Conservation (phyloP, 2,113 vertebrate genomes). For the Platysteira castanea region DNA sequence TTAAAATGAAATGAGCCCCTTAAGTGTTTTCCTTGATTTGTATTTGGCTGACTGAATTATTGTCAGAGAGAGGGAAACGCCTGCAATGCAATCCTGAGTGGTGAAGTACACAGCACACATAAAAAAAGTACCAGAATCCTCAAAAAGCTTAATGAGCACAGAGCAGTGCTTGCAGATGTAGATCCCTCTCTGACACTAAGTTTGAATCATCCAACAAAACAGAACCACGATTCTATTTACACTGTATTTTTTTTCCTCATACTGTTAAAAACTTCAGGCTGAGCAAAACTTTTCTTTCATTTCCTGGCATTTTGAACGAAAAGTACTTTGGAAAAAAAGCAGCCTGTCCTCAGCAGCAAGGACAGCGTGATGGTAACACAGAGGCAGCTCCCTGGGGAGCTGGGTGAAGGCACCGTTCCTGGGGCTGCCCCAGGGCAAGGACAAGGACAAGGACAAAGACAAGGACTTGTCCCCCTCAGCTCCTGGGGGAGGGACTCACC, state of each 20-base stretch:
- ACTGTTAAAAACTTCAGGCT: neutral
- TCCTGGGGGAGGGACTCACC: neutral
- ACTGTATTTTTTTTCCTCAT: neutral
- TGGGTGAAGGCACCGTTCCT: neutral
- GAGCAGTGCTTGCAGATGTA: neutral
- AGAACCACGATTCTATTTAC: neutral
- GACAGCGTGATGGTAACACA: neutral
- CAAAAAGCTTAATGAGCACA: neutral
- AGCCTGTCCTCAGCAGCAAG: neutral
- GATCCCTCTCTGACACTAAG: neutral
- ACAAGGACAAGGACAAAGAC: neutral
- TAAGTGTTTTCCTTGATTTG: conserved; percentile 17
- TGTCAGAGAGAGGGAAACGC: neutral
- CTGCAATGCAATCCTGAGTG: neutral
- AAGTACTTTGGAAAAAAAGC: neutral
- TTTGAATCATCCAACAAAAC: neutral
- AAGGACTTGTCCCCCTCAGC: neutral
- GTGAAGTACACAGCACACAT: neutral
- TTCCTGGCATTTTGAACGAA: neutral
- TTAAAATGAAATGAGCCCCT: neutral
- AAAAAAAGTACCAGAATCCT: neutral
- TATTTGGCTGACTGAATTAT: conserved; percentile 7
- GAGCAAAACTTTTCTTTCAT: neutral
- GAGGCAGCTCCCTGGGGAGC: neutral
- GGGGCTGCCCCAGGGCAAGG: neutral